A percentile compares a stretch with the other conserved stretches of the same genome.
phyloP scores from a whole-genome alignment of 2,113 vertebrate genomes.

The Uria lomvia region DNA sequence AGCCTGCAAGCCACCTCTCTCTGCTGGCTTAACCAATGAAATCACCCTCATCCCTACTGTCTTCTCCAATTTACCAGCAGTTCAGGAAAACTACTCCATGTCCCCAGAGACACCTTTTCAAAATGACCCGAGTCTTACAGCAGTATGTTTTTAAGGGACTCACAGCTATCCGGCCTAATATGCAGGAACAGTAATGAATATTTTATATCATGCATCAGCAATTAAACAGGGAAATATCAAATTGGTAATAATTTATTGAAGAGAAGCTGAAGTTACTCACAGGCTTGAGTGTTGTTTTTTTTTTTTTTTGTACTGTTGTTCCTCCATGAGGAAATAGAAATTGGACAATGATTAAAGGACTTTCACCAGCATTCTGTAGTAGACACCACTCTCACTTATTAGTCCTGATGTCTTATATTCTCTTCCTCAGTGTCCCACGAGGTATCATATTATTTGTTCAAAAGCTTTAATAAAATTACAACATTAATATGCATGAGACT shows the following conservation, averaged over 20 bases:
- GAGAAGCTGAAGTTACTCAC: background rate
- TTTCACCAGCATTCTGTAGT: background rate
- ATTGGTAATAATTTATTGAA: conserved; percentile 52
- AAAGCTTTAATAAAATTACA: conserved; percentile 18
- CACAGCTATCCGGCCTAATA: conserved; percentile 3
- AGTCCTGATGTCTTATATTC: background rate
- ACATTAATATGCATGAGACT: conserved; percentile 53
- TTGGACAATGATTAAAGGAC: background rate
- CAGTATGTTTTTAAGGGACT: background rate
- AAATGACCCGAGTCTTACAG: conserved; percentile 3
- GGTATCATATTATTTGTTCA: conserved; percentile 30
- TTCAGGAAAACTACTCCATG: background rate
- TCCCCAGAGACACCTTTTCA: conserved; percentile 13
- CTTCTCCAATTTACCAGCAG: conserved; percentile 55
- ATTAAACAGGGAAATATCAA: conserved; percentile 38
- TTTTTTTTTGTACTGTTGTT: background rate
- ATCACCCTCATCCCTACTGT: conserved; percentile 56
- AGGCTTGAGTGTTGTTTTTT: background rate
- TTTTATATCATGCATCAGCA: conserved; percentile 25
- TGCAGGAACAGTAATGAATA: conserved; percentile 38
- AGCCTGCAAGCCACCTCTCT: conserved; percentile 53
- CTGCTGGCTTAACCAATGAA: conserved; percentile 57
- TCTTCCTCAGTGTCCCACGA: background rate
- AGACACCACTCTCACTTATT: background rate
- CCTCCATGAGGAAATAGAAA: background rate